Evolutionary conservation across 2,113 vertebrate species (phyloP).

Genomic region (Eubucco bourcierii): DNA sequence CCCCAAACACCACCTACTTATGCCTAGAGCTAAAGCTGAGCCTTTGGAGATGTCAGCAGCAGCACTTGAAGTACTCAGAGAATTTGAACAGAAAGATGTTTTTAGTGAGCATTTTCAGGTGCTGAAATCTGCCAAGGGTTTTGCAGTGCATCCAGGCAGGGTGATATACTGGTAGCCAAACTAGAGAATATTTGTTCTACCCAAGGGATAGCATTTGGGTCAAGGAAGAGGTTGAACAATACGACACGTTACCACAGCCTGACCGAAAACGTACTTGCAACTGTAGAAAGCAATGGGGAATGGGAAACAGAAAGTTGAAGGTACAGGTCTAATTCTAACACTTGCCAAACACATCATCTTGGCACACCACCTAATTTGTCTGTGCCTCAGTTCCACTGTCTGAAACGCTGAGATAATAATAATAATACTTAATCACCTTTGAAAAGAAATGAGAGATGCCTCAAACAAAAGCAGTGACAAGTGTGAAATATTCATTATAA

Average conservation of each 20-base stretch:
- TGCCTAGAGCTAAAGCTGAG: neutral
- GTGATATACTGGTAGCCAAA: conserved; percentile 43
- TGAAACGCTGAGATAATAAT: conserved; percentile 54
- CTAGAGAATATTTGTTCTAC: conserved; percentile 20
- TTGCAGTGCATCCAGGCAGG: neutral
- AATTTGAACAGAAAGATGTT: conserved; percentile 32
- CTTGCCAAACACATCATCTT: conserved; percentile 5
- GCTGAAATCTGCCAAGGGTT: neutral
- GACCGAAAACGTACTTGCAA: neutral
- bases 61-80: conserved; percentile 35
- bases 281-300: neutral
- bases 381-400: conserved; percentile 29
- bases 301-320: conserved; percentile 1
- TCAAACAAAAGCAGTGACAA: conserved; percentile 33
- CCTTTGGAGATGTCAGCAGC: neutral
- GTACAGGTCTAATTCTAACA: neutral
- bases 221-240: conserved; percentile 42
- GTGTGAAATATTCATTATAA: conserved; percentile 58
- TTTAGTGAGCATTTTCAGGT: conserved; percentile 49
- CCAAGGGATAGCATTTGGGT: conserved; percentile 1
- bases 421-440: conserved; percentile 40
- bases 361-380: conserved; percentile 25
- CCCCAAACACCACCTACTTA: neutral
- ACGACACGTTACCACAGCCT: neutral
- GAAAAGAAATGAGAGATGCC: conserved; percentile 45